Base-by-base conservation (phyloP, 1,140 invertebrate species). In the Delia radicum region DNA sequence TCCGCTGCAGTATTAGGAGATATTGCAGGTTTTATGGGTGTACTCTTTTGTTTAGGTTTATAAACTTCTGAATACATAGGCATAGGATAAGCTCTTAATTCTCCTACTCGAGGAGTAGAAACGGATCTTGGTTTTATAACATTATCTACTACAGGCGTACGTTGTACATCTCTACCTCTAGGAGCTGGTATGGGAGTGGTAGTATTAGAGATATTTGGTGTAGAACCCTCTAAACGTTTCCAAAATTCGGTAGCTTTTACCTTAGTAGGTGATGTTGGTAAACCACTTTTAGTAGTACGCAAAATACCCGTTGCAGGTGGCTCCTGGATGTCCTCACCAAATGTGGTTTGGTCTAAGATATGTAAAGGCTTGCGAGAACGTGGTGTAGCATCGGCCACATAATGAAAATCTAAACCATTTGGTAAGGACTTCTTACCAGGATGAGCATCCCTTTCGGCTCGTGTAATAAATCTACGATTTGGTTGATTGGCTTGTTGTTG, bases 301-400 rank as follows among this genome's bases (percentile, higher is more conserved):
- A 86, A 42, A 8, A 81, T 75, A 4, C 83, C 83, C 33, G 78
- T 79, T 2, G 81, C 81, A 0, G 77, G 48, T 1, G 81, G 79
- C 0, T 63, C 31, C 26, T 74, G 18, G 15, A 13, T 42, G n/a
- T 46, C n/a, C 6, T 62, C 67, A 21, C 69, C 29, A 28, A 28
- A 27, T 7, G 72, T 69, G 13, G 29, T 31, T 18, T 69, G 73
- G 33, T 80, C 80, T 75, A 80, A 76, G 80, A 91, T 88, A 78
- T 90, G 90, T 77, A 92, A 92, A 27, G 91, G 91, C 81, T 90
- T 89, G 31, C 91, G 81, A 73, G 91, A 92, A 77, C 91, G 85
- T 3, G 91, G 91, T 76, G 89, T 90, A 76, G 91, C 90, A 85
- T 92, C 91, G 3, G 91, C 90, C 75, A 90, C 89, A 80, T 92